Evolutionary conservation across 2,113 vertebrate genomes (phyloP), one percentile per base, ranked within the genome.

Genomic region (Cygnus buccinator): DNA sequence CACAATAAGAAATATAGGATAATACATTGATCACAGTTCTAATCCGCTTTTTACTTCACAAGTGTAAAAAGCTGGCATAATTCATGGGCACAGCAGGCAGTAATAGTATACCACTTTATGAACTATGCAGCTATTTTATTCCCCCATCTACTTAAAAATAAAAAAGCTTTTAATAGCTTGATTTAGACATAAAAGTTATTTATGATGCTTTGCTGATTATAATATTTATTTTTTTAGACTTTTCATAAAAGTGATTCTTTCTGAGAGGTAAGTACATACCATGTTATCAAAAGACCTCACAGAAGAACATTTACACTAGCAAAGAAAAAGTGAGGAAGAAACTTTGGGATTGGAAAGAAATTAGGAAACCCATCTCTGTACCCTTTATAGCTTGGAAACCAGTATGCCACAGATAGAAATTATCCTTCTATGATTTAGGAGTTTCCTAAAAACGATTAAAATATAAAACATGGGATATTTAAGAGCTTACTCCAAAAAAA

Each of bases 101-200:
- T 98, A 98, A 98, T 97, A 98, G 97, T 97, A 98, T 7, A 97
- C 97, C 98, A 97, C 98, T 98, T 98, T 98, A 97, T 96, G 98
- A 98, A 98, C 98, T 98, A 97, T 97, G 94, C 97, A 97, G 98
- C 98, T 98, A 97, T 98, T 98, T 98, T 98, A 98, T 98, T 97
- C 96, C 96, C 95, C 96, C 97, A 98, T 98, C 97, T 98, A 98
- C 98, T 98, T 98, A 98, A 98, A 98, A 97, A 98, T 98, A 98
- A 98, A 98, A 98, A 98, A 97, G 97, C 97, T 98, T 97, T 98
- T 98, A 98, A 98, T 98, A 98, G 97, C 97, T 98, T 98, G 97
- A 98, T 98, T 97, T 97, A 98, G 96, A 98, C 96, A 98, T 98
- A 97, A 97, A 98, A 98, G 96, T 98, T 98, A 98, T 98, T 98